Conservation (phyloP, 2,113 vertebrate species). For the Oreochromis aureus region DNA sequence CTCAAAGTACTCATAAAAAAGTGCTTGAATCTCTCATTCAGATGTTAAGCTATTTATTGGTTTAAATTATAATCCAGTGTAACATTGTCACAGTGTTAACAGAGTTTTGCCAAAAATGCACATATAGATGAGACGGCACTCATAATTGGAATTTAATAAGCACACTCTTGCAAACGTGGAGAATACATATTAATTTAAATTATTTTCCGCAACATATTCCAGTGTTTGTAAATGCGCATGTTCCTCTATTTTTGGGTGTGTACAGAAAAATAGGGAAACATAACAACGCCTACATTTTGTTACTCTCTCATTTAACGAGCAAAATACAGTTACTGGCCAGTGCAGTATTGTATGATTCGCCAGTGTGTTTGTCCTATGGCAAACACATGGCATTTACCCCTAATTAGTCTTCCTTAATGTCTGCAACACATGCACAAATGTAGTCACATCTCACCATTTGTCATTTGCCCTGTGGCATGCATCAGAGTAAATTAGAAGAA, state of each 20-base stretch:
- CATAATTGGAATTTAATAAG: constrained; percentile 11
- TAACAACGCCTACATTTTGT: neutral
- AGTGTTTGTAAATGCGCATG: neutral
- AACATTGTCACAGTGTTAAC: neutral
- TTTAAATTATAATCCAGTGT: neutral
- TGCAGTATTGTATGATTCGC: neutral
- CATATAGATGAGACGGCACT: neutral
- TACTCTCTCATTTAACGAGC: neutral
- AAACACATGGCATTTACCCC: constrained; percentile 5
- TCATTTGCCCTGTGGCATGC: constrained; percentile 14
- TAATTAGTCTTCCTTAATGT: constrained; percentile 10
- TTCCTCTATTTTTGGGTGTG: neutral
- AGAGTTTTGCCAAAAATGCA: constrained; percentile 18
- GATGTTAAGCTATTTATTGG: constrained; percentile 9
- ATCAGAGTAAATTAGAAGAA: constrained; percentile 21
- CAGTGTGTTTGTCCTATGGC: neutral
- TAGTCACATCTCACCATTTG: constrained; percentile 7
- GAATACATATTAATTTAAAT: neutral
- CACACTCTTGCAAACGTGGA: neutral
- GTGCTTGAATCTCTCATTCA: neutral
- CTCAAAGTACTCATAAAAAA: constrained; percentile 21
- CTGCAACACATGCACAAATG: constrained; percentile 4
- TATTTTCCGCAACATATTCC: neutral
- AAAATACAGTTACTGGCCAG: neutral
- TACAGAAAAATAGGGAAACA: neutral